Percentiles rank a stretch among this genome's conserved stretches.
Conservation (phyloP, 2,113 vertebrate species). For the Pangasianodon hypophthalmus region DNA sequence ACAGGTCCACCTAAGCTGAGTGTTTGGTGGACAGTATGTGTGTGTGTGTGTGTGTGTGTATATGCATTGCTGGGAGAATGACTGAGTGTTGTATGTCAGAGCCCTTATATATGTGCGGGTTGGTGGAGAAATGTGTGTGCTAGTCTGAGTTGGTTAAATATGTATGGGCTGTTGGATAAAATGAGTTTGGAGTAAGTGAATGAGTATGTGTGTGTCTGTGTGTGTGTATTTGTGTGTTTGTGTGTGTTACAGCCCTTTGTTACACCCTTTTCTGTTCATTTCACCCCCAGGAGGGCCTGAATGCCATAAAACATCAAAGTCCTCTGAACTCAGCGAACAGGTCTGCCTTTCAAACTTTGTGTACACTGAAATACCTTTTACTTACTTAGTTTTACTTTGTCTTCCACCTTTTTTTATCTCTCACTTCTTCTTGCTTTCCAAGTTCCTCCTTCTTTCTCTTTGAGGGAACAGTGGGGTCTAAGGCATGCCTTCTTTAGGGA, state of each 20-base stretch:
- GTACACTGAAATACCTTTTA: background rate
- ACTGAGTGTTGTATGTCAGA: too few relatives aligned
- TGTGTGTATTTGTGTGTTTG: conserved; percentile 38
- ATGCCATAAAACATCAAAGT: conserved; percentile 58
- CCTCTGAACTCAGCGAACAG: conserved; percentile 67
- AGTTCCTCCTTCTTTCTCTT: conserved; percentile 20
- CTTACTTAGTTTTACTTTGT: background rate
- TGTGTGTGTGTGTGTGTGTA: background rate
- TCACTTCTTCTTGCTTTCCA: background rate
- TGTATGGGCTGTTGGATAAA: conserved; percentile 22
- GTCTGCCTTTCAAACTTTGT: conserved; percentile 60
- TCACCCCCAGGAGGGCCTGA: conserved; percentile 28
- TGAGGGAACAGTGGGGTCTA: conserved; percentile 73
- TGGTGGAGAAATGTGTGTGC: conserved; percentile 29
- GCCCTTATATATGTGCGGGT: background rate
- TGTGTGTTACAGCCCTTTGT: conserved; percentile 51
- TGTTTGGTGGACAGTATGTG: background rate
- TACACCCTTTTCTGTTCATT: conserved; percentile 23
- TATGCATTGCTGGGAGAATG: too few relatives aligned
- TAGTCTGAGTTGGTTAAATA: background rate
- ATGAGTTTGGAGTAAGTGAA: too few relatives aligned
- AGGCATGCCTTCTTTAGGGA: conserved; percentile 76
- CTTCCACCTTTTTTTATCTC: conserved; percentile 15
- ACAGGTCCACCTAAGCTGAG: background rate
- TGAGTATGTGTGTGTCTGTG: background rate